Base-by-base conservation (phyloP, 2,888 invertebrate genomes). In the Agrochola lota region DNA sequence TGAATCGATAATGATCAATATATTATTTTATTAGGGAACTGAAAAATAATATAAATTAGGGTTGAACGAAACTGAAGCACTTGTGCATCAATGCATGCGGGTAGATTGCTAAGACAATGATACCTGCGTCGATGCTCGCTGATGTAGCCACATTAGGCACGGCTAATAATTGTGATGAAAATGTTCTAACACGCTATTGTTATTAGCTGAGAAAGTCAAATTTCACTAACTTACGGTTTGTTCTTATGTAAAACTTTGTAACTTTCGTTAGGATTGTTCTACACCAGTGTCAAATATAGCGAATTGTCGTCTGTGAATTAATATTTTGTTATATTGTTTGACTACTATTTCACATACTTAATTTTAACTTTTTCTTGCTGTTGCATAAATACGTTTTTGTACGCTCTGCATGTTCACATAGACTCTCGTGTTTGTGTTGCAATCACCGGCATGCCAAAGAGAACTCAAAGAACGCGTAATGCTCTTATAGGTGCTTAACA, bases 151-250 rank as follows among this genome's bases (percentile, higher is more conserved):
- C 80, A 86, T 86, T 89, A 73, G 76, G 74, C 74, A 80, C 80
- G 83, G 78, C 77, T 80, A 85, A 88, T 88, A 89, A 89, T 89
- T 85, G 80, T 81, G 74, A 88, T 80, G 79, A 83, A 89, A 88
- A 89, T 87, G 26, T 78, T 79, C 72, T 81, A 84, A 87, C 88
- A 89, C 84, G 82, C 88, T 78, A 89, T 88, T 88, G 88, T 88
- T 89, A 81, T 83, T 86, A 80, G 43, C 78, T 83, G 85, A 81
- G 88, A 88, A 89, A 88, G 88, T 89, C 71, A 80, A 80, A 89
- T 89, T 88, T 88, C 90, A 79, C 88, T 71, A 78, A 46, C 78
- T 66, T 75, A 89, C 84, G 77, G 62, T 76, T 83, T 84, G 84
- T 89, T 88, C 85, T 87, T 88, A 88, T 84, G 90, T 89, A 87